These are phyloP conservation scores for Bovichtus variegatus DNA, from an alignment of 2,797 vertebrate genomes.

Conservation along the genomic window DNA sequence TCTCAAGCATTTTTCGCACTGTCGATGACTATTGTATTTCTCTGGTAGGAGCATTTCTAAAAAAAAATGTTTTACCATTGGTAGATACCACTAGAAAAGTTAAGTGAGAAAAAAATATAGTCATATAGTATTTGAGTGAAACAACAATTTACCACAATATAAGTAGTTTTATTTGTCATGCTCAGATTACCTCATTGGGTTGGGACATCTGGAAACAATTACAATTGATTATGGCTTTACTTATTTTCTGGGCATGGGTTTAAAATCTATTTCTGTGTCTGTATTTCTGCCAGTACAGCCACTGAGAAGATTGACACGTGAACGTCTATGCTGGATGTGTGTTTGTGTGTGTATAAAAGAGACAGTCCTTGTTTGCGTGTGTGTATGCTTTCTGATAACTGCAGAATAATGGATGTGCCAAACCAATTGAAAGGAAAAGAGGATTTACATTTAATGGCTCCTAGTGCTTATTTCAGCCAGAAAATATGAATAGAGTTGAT, in stretches of 20 bases:
- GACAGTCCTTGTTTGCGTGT: constrained; percentile 4
- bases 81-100: not conserved
- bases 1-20: not conserved
- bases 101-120: not conserved
- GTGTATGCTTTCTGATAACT: constrained; percentile 16
- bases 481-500: not conserved
- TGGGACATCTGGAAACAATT: constrained; percentile 1
- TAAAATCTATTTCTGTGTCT: constrained; percentile 2
- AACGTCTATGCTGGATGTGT: not conserved
- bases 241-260: not conserved
- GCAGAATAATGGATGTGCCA: constrained; percentile 20
- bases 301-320: constrained; percentile 20
- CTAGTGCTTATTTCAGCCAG: not conserved
- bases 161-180: not conserved
- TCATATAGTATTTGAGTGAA: not conserved
- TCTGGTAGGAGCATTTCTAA: not conserved
- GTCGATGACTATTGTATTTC: not conserved
- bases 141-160: not conserved
- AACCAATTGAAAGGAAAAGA: not conserved
- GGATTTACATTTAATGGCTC: constrained; percentile 10
- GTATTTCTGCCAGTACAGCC: not conserved
- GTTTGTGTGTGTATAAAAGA: not conserved
- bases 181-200: not conserved
- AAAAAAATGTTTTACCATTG: not conserved
- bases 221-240: not conserved